Evolutionary conservation across 2,797 vertebrate species (phyloP), one percentile per base, ranked within the genome.

Genomic region (Pampus argenteus): DNA sequence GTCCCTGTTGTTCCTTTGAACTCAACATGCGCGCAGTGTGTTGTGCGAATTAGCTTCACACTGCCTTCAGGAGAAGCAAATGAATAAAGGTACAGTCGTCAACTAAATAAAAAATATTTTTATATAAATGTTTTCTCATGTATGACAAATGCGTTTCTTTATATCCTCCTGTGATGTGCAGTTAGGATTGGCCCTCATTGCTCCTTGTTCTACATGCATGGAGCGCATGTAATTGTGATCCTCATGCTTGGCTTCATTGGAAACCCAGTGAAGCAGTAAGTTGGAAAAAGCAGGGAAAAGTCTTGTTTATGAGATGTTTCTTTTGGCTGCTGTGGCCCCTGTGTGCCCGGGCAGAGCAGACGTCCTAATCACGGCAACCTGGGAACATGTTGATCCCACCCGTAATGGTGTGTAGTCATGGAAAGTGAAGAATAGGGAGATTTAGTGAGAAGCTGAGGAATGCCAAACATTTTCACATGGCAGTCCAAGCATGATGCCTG

Each of bases 241-340:
- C 38, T 60, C 51, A 15, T 58, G 73, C 71, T 73, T 64, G 29
- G 55, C 58, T 82, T 83, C 57, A 50, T 58, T 70, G 47, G 45
- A 40, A 74, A 59, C 11, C 18, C 59, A 72, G 28, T 28, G 68
- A 79, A 86, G 76, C 76, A 67, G 47, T 47, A 47, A 79, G 69
- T 31, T 77, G 65, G 48, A 79, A 82, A 76, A 63, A 50, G 45
- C 49, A 20, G 45, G 50, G 52, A 11, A 51, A 65, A 47, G 25
- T 29, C 65, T 70, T 79, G 71, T 84, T 84, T 74, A 81, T 0
- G 7, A 48, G 55, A 59, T 68, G 62, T 72, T 78, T 28, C 51
- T 83, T 68, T 66, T 73, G 50, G 62, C 59, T 66, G 49, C 28
- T 5, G 1, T 31, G 44, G 56, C 48, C 61, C 15, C 25, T 2